Conservation (phyloP, 2,888 invertebrate genomes). For the Yponomeuta cagnagella region DNA sequence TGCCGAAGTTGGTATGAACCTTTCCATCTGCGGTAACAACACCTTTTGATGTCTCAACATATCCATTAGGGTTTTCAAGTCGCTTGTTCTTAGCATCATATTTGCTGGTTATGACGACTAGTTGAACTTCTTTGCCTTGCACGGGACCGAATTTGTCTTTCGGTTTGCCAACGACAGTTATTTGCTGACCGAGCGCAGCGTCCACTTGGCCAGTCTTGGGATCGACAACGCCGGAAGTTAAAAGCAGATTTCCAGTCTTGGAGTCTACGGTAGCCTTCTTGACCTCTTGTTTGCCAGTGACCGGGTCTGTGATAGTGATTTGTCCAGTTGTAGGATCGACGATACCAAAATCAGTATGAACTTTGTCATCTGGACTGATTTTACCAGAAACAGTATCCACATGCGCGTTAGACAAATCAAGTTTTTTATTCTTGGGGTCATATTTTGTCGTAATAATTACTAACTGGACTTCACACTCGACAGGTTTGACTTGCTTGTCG, state of each 20-base stretch:
- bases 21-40: slow-evolving; percentile 60
- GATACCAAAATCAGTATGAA: slow-evolving; percentile 75
- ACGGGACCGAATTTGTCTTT: slow-evolving; percentile 55
- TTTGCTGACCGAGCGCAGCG: slow-evolving; percentile 73
- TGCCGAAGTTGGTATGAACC: slow-evolving; percentile 73
- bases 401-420: slow-evolving; percentile 69
- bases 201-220: slow-evolving; percentile 75
- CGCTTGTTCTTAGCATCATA: slow-evolving; percentile 76
- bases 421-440: slow-evolving; percentile 71
- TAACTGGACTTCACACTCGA: slow-evolving; percentile 71
- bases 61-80: slow-evolving; percentile 74
- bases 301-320: slow-evolving; percentile 73
- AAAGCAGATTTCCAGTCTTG: slow-evolving; percentile 76
- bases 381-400: slow-evolving; percentile 58
- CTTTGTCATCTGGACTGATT: slow-evolving; percentile 64
- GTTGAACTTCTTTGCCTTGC: slow-evolving; percentile 66
- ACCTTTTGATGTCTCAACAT: slow-evolving; percentile 70
- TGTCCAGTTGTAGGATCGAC: slow-evolving; percentile 76
- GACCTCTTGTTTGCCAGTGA: slow-evolving; percentile 78
- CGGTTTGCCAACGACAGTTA: slow-evolving; percentile 58
- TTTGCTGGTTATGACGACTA: slow-evolving; percentile 73
- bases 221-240: slow-evolving; percentile 74
- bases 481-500: slow-evolving; percentile 55
- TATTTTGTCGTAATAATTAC: slow-evolving; percentile 78
- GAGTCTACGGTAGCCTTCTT: slow-evolving; percentile 79